A percentile compares a stretch with the other conserved stretches of the same genome.
Evolutionary conservation across 2,888 invertebrate species (phyloP).

Genomic region (Blastobasis lacticolella): DNA sequence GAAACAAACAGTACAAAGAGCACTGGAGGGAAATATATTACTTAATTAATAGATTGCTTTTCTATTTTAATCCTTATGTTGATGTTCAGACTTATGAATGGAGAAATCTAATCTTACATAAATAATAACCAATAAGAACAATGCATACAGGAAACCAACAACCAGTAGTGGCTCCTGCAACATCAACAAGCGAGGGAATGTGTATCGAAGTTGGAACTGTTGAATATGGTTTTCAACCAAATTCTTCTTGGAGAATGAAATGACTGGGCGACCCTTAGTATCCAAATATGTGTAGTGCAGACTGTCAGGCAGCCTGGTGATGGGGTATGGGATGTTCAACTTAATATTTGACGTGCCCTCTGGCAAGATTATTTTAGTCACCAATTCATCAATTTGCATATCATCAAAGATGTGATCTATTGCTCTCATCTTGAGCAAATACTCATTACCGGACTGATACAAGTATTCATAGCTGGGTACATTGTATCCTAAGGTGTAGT

Average conservation of each 20-base stretch:
- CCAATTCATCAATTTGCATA: slow-evolving; percentile 92
- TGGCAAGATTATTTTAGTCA: slow-evolving; percentile 92
- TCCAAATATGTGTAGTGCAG: slow-evolving; percentile 96
- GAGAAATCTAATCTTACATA: slow-evolving; percentile 98
- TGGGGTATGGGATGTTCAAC: slow-evolving; percentile 86
- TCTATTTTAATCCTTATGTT: slow-evolving; percentile 60
- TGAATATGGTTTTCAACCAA: slow-evolving; percentile 97
- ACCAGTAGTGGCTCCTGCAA: slow-evolving; percentile 95
- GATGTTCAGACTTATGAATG: slow-evolving; percentile 81
- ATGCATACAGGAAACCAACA: slow-evolving; percentile 87
- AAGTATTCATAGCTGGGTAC: slow-evolving; percentile 98
- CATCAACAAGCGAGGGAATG: slow-evolving; percentile 88
- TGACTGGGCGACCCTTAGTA: slow-evolving; percentile 92
- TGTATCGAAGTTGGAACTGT: slow-evolving; percentile 92
- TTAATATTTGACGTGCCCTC: slow-evolving; percentile 92
- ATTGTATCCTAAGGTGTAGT: slow-evolving; percentile 97
- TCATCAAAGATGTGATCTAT: slow-evolving; percentile 98
- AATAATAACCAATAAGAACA: slow-evolving; percentile 93
- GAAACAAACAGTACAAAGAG: slow-evolving; percentile 7
- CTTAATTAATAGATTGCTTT: slow-evolving; percentile 19
- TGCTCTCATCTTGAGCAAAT: slow-evolving; percentile 92
- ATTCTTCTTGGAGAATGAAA: slow-evolving; percentile 86
- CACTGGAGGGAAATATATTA: slow-evolving; percentile 16
- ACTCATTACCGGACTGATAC: slow-evolving; percentile 85
- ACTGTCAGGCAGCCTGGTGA: slow-evolving; percentile 82